Evolutionary conservation across 2,888 invertebrate genomes (phyloP).

Genomic region (Sesamia inferens): DNA sequence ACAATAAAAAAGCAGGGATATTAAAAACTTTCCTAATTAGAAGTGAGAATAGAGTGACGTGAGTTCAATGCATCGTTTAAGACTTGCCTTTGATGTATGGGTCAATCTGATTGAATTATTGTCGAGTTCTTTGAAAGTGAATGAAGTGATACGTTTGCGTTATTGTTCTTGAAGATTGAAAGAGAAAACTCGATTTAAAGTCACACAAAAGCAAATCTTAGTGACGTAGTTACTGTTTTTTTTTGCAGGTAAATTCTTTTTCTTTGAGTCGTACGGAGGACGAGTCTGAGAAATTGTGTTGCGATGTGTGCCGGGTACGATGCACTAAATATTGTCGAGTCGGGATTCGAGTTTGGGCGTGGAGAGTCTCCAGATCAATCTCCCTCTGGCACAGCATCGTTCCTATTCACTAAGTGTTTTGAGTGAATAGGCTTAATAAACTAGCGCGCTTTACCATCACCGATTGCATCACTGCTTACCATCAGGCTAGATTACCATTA

Average conservation of each 20-base stretch:
- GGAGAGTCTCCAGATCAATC: too few species aligned
- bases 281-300: too few species aligned
- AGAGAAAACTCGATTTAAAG: not conserved
- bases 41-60: conserved; percentile 75
- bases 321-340: too few species aligned
- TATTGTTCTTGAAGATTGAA: conserved; percentile 15
- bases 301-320: too few species aligned
- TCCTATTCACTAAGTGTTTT: too few species aligned
- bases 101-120: conserved; percentile 43
- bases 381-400: too few species aligned
- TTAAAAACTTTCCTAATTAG: conserved; percentile 87
- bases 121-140: conserved; percentile 4
- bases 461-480: too few species aligned
- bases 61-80: conserved; percentile 76
- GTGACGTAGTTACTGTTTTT: not conserved
- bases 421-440: too few species aligned
- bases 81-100: conserved; percentile 56
- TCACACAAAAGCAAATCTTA: not conserved
- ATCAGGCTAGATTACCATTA: too few species aligned
- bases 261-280: not conserved
- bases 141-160: conserved; percentile 7
- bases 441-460: too few species aligned
- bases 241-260: not conserved
- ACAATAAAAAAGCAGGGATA: conserved; percentile 84
- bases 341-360: too few species aligned